A percentile compares a stretch with the other conserved stretches of the same genome.
Evolutionary conservation across 2,888 invertebrate genomes (phyloP).

Genomic region (Linhomoeus sp.): DNA sequence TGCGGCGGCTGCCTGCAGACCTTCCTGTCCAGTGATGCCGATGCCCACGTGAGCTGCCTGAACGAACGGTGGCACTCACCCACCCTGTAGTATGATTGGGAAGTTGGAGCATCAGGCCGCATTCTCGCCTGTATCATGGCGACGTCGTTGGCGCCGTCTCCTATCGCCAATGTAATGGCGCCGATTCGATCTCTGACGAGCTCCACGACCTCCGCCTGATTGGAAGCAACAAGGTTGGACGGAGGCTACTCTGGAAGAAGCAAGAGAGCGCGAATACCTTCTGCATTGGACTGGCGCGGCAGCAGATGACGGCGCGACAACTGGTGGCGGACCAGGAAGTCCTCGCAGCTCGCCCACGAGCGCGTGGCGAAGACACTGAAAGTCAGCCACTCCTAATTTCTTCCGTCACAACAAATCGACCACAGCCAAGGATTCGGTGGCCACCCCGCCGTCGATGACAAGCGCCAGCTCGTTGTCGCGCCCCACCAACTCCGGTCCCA

Average conservation of each 20-base stretch:
- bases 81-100: too few species aligned
- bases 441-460: constrained; percentile 67
- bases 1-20: constrained; percentile 95
- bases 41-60: constrained; percentile 95
- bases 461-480: constrained; percentile 60
- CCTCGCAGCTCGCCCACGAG: constrained; percentile 62
- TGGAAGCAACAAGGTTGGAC: too few species aligned
- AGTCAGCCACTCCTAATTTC: constrained; percentile 5
- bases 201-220: constrained; percentile 34
- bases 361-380: constrained; percentile 62
- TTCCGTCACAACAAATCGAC: constrained; percentile 14
- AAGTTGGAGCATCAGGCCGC: too few species aligned
- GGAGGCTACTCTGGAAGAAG: too few species aligned
- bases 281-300: constrained; percentile 89
- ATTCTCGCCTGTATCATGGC: constrained; percentile 96
- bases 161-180: constrained; percentile 72
- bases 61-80: too few species aligned
- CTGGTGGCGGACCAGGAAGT: constrained; percentile 48
- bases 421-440: background rate
- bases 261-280: constrained; percentile 39
- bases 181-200: constrained; percentile 43
- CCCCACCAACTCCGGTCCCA: constrained; percentile 49
- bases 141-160: constrained; percentile 91
- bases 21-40: constrained; percentile 89
- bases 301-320: constrained; percentile 92